phyloP scores from a whole-genome alignment of 2,797 vertebrate species.

The Lutjanus argentimaculatus region DNA sequence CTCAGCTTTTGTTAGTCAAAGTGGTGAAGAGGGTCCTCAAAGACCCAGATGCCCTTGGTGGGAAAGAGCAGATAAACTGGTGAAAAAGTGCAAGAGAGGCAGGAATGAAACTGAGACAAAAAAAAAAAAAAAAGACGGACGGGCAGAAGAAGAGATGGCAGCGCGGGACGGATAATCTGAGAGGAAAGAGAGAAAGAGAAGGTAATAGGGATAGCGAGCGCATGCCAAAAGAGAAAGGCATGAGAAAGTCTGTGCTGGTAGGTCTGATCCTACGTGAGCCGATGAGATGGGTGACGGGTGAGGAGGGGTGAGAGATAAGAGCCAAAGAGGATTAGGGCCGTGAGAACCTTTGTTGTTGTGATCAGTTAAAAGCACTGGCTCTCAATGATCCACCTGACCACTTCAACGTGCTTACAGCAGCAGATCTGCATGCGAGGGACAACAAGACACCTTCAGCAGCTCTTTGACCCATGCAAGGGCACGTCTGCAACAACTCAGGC shows the following conservation, averaged over 20 bases:
- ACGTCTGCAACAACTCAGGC: not conserved
- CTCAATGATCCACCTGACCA: constrained; percentile 79
- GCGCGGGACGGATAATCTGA: constrained; percentile 55
- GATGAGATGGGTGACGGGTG: constrained; percentile 77
- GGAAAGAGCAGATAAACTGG: constrained; percentile 58
- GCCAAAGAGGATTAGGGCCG: constrained; percentile 83
- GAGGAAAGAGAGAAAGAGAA: constrained; percentile 52
- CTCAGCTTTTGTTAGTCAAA: constrained; percentile 77
- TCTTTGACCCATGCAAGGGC: not conserved
- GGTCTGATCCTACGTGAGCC: constrained; percentile 78
- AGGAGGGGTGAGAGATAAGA: constrained; percentile 80
- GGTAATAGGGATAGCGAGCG: constrained; percentile 66
- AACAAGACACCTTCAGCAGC: constrained; percentile 35
- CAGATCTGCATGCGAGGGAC: constrained; percentile 62
- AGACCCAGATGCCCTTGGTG: constrained; percentile 71
- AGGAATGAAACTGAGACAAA: constrained; percentile 12
- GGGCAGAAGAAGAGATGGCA: not conserved
- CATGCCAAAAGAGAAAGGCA: constrained; percentile 69
- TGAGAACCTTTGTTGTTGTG: constrained; percentile 85
- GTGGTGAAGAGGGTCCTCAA: constrained; percentile 64
- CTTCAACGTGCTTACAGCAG: constrained; percentile 66
- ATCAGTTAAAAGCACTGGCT: constrained; percentile 81
- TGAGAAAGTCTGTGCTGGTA: constrained; percentile 72
- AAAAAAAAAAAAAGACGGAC: not conserved
- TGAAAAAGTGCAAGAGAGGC: constrained; percentile 26